Conservation (phyloP, 1,140 invertebrate genomes). For the Ylistrum balloti region DNA sequence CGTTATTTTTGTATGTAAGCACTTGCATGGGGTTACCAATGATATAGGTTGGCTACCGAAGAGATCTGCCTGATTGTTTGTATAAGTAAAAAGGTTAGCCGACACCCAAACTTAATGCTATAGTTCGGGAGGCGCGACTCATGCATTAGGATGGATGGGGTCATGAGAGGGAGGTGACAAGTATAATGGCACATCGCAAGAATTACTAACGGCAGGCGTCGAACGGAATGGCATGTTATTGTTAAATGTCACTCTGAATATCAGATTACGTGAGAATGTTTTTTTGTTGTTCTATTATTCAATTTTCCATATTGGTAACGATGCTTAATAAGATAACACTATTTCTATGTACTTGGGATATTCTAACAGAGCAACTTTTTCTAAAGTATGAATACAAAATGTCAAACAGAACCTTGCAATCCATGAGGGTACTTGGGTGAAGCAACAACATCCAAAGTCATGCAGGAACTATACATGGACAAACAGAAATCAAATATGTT, state of each 20-base stretch:
- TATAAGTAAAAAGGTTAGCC: not conserved
- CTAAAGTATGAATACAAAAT: no score
- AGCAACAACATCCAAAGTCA: no score
- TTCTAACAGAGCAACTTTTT: no score
- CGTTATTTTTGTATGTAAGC: not conserved
- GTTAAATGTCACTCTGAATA: slow-evolving; percentile 1
- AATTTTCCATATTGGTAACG: not conserved
- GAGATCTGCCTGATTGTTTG: not conserved
- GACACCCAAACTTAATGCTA: not conserved
- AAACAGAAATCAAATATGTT: no score
- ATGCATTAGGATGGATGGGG: slow-evolving; percentile 15
- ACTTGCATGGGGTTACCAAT: not conserved
- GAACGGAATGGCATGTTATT: not conserved
- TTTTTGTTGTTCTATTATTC: not conserved
- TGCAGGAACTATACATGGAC: no score
- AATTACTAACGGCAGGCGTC: not conserved
- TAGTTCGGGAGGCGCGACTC: not conserved
- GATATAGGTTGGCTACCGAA: not conserved
- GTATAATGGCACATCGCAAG: not conserved
- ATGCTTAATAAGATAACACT: no score
- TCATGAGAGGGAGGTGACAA: not conserved
- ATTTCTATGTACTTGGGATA: not conserved
- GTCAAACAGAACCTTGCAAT: no score
- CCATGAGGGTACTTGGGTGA: no score
- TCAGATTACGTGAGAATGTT: not conserved